Evolutionary conservation across 2,797 vertebrate genomes (phyloP).

Genomic region (Spheniscus humboldti): DNA sequence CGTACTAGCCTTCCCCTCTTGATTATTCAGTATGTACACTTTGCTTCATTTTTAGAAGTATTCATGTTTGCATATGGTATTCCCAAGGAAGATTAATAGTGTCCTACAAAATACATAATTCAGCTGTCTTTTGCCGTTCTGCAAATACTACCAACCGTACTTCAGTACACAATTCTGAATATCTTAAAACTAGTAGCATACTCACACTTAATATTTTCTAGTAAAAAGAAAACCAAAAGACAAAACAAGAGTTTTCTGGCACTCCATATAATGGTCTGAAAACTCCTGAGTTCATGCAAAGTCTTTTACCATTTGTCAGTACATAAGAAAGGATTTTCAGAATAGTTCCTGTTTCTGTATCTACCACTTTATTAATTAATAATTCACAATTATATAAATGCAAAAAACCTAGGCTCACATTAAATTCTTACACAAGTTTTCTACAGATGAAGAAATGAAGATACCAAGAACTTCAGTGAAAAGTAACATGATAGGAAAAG

Average conservation of each 20-base stretch:
- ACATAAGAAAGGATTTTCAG: neutral
- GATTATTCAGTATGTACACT: neutral
- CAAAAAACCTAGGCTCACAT: neutral
- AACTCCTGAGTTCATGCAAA: neutral
- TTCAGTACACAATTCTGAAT: neutral
- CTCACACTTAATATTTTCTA: neutral
- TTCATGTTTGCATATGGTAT: slow-evolving; percentile 10
- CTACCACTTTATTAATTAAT: neutral
- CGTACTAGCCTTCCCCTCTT: neutral
- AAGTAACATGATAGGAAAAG: neutral
- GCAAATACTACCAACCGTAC: neutral
- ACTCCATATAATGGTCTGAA: neutral
- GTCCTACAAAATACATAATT: slow-evolving; percentile 30
- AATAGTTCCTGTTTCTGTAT: neutral
- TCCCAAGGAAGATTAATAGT: slow-evolving; percentile 17
- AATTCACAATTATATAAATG: neutral
- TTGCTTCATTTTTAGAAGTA: neutral
- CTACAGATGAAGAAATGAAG: neutral
- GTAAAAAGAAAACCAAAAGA: neutral
- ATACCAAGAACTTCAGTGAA: neutral
- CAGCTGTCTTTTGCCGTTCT: neutral
- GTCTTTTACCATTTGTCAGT: neutral
- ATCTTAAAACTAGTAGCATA: neutral
- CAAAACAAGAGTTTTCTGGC: neutral
- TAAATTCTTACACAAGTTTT: neutral